Evolutionary conservation across 2,797 vertebrate species (phyloP).

Genomic region (Coregonus suidteri): DNA sequence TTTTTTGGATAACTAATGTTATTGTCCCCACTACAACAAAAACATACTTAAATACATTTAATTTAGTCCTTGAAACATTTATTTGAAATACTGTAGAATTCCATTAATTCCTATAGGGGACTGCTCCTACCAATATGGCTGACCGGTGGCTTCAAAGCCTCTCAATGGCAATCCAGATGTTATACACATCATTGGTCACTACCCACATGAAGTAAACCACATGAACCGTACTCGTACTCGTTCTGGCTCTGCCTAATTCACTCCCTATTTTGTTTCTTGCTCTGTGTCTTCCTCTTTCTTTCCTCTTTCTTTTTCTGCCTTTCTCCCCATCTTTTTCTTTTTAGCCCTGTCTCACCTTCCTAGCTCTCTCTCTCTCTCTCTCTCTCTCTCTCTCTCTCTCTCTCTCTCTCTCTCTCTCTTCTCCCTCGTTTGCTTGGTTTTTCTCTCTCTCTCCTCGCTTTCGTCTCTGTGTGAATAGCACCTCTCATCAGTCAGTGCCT

Average conservation of each 20-base stretch:
- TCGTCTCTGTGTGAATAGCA: slow-evolving; percentile 36
- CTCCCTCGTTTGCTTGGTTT: neutral
- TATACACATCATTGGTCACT: neutral
- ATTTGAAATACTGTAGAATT: too few relatives aligned
- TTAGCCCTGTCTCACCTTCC: neutral
- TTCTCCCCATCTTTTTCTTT: neutral
- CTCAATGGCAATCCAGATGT: too few relatives aligned
- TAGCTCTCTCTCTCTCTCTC: neutral
- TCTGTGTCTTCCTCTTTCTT: neutral
- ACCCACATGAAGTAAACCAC: neutral
- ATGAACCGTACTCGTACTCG: neutral
- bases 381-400: neutral
- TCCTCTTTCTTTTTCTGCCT: neutral
- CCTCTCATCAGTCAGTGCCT: slow-evolving; percentile 32
- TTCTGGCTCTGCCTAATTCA: too few relatives aligned
- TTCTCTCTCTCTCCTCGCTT: neutral
- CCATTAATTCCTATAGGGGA: too few relatives aligned
- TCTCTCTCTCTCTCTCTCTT: neutral
- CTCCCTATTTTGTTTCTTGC: neutral
- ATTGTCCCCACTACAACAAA: too few relatives aligned
- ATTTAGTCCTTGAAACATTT: too few relatives aligned
- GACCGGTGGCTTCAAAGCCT: too few relatives aligned
- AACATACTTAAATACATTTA: too few relatives aligned
- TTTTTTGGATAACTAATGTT: too few relatives aligned
- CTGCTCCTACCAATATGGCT: too few relatives aligned